Base-by-base conservation (phyloP, 2,797 vertebrate species). In the Eidolon dupreanum region DNA sequence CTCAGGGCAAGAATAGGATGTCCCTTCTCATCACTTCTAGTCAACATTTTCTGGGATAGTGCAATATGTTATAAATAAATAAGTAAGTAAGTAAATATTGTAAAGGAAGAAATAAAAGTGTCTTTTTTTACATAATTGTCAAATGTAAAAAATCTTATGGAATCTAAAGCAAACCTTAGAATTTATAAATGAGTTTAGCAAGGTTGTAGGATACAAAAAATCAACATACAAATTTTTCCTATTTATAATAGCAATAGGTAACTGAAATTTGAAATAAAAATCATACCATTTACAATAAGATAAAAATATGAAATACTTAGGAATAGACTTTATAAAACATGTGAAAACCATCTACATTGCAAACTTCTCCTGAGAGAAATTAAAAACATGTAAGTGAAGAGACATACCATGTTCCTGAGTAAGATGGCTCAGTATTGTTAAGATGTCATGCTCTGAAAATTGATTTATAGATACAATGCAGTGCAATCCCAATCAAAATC, bases 71-170 rank as follows among this genome's bases (percentile, higher is more conserved):
- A 90, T 57, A 12, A 84, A 59, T 68, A 33, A 83, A 49, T 49
- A 49, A 49, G 46, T 46, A 46, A 20, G 51, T 3, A 57, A 66
- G 55, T 33, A 68, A 63, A 49, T 5, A 28, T 43, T 66, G 2
- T 24, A 77, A 93, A 55, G 3, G 24, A 68, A 73, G 20, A 73
- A 91, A 49, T 33, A 84, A 93, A 68, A 61, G n/a, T 57, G 0
- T 15, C 6, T 61, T 70, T 95, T 95, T 59, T 78, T 84, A 71
- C n/a, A 71, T 83, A 95, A 90, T 53, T 43, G 19, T 78, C 28
- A 61, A 53, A 53, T 31, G 55, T 71, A 43, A 38, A 90, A 90
- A 83, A 51, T 66, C 33, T 43, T 9, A 63, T 65, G 28, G 59
- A 83, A 36, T 77, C n/a, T 81, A 61, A 66, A 36, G 19, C n/a